Conservation (phyloP, 2,113 vertebrate genomes). For the Geococcyx californianus region DNA sequence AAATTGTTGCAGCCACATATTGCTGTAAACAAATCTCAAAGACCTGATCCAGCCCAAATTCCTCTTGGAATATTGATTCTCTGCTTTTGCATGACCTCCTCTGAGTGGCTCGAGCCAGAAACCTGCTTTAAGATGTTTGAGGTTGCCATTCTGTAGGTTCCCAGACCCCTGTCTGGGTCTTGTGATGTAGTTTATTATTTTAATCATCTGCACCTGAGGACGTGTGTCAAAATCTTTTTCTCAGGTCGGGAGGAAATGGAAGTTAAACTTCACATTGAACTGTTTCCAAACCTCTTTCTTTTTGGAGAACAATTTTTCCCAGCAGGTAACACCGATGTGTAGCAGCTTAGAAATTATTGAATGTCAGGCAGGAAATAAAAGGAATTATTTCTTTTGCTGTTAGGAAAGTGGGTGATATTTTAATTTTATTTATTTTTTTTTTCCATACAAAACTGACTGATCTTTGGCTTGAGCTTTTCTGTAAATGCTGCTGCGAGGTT, state of each 20-base stretch:
- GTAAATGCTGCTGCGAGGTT: not conserved
- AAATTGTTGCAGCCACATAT: not conserved
- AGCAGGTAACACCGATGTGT: not conserved
- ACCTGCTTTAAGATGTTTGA: not conserved
- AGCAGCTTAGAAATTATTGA: not conserved
- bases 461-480: not conserved
- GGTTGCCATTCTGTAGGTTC: not conserved
- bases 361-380: not conserved
- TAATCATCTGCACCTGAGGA: not conserved
- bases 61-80: not conserved
- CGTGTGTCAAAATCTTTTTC: not conserved
- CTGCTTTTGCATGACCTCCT: not conserved
- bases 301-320: not conserved
- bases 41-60: not conserved
- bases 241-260: not conserved
- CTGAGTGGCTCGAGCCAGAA: fast-evolving
- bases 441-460: not conserved
- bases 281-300: not conserved
- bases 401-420: slow-evolving; percentile 36
- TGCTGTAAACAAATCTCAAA: not conserved
- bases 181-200: not conserved
- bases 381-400: not conserved
- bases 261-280: not conserved
- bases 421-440: not conserved
- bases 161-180: not conserved